Percentiles rank a stretch among this genome's conserved stretches.
Conservation (phyloP, 2,113 vertebrate species). For the Crypturellus undulatus region DNA sequence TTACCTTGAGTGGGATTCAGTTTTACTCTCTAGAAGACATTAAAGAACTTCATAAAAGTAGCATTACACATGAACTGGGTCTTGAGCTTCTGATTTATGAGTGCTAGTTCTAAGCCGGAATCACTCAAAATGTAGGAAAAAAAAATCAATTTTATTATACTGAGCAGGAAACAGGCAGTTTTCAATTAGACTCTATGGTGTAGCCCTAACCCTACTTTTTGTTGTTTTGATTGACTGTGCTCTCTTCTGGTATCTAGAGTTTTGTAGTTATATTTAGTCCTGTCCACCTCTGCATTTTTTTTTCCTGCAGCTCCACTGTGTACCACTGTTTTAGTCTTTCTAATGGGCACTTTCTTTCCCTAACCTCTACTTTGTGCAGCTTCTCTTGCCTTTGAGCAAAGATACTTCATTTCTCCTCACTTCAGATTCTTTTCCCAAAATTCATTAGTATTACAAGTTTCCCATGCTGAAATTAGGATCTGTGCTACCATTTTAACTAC, state of each 20-base stretch:
- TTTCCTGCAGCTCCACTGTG: not conserved
- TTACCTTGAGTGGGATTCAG: not conserved
- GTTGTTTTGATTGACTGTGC: not conserved
- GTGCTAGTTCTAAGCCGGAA: not conserved
- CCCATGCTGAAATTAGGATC: not conserved
- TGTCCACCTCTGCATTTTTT: not conserved
- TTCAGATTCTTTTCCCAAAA: not conserved
- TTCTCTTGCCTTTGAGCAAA: not conserved
- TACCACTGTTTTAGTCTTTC: not conserved
- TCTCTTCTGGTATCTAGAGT: not conserved
- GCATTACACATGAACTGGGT: not conserved
- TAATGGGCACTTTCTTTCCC: not conserved
- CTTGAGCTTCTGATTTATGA: not conserved
- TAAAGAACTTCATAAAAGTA: not conserved
- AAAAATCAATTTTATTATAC: not conserved
- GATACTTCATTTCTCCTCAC: not conserved
- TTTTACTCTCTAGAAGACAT: not conserved
- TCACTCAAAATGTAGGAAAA: not conserved
- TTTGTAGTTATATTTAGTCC: not conserved
- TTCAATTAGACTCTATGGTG: not conserved
- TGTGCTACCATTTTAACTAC: not conserved
- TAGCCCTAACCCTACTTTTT: not conserved
- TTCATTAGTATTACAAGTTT: not conserved
- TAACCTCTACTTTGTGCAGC: not conserved
- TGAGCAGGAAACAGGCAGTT: not conserved